Conservation (phyloP, 2,113 vertebrate genomes). For the Campylorhamphus procurvoides region DNA sequence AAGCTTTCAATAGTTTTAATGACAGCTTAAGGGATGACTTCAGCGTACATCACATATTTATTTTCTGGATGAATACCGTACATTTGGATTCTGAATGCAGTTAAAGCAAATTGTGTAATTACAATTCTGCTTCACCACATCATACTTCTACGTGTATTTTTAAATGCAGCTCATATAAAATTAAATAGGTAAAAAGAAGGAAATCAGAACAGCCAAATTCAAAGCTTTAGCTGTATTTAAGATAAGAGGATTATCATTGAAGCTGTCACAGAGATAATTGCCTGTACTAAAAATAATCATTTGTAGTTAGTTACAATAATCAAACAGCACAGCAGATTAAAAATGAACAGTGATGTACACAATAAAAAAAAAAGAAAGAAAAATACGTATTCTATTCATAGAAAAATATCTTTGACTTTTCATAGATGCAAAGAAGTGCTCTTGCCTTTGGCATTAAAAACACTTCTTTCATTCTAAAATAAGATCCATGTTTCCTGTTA, state of each 20-base stretch:
- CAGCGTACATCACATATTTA: neutral
- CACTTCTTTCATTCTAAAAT: neutral
- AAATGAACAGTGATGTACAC: neutral
- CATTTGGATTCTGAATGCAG: neutral
- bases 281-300: constrained; percentile 39
- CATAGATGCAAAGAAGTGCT: neutral
- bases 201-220: neutral
- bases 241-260: constrained; percentile 28
- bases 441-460: neutral
- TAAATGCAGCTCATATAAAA: neutral
- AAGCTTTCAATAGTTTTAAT: neutral
- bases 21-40: neutral
- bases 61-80: neutral
- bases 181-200: neutral
- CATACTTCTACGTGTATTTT: neutral
- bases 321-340: neutral
- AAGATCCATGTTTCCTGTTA: neutral
- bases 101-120: neutral
- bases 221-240: constrained; percentile 7
- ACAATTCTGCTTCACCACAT: neutral
- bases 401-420: neutral
- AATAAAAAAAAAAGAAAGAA: neutral
- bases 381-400: neutral
- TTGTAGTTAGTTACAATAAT: neutral
- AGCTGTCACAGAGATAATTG: constrained; percentile 34